Evolutionary conservation across 1,140 invertebrate genomes (phyloP), one percentile per base, ranked within the genome.

Genomic region (Oryzaephilus surinamensis): DNA sequence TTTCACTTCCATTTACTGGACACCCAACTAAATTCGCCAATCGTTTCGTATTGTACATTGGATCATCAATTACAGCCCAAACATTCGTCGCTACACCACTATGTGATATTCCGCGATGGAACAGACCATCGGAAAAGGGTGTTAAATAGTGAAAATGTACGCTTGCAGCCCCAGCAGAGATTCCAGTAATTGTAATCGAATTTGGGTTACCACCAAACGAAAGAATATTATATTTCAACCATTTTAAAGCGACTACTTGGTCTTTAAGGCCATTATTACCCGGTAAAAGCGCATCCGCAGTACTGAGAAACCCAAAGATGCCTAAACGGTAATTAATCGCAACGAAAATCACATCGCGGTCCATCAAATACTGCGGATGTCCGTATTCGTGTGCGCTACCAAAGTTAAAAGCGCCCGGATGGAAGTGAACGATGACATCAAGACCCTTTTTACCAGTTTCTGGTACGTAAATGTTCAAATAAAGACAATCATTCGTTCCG

Each of bases 81-180:
- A 72, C 72, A 48, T 71, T 65, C 1, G 85, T 60, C 5, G 76
- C 72, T 8, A 77, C 77, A 1, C 86, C 88, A 53, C 83, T 87
- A 61, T 80, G 73, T 0, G 84, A 75, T 31, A 88, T 77, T 4
- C 78, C 83, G 32, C 74, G 68, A 54, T 73, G 56, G 50, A 81
- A 77, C 17, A 79, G 55, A 41, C 69, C 67, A 55, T 61, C 62
- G 5, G 69, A 59, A 47, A 64, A 54, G 6, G 64, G 65, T 13
- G 70, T 70, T 11, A 72, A 31, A 15, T 68, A 48, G 17, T 69
- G 61, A 46, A 66, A 69, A 54, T 72, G 69, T 10, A 69, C 62
- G 10, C 67, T 69, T 7, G 64, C 64, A 2, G 67, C 69, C n/a
- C 72, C 72, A 33, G 70, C 69, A 1, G 49, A 54, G 27, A 46